Evolutionary conservation across 2,888 invertebrate genomes (phyloP), one percentile per base, ranked within the genome.

Genomic region (Corythucha ciliata): DNA sequence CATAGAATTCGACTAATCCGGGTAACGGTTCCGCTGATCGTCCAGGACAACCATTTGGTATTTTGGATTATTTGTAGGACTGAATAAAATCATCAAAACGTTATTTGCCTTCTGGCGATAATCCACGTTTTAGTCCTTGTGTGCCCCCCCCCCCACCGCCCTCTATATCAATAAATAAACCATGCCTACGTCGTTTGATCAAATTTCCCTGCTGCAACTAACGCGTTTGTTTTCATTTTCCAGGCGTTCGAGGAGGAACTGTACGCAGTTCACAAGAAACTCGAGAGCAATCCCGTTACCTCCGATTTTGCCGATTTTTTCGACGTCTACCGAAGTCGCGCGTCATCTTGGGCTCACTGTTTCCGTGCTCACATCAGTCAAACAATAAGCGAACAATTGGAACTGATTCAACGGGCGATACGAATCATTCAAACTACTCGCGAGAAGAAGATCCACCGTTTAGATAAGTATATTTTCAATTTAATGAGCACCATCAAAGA

Each of bases 161-260:
- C n/a, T n/a, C n/a, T n/a, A n/a, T n/a, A n/a, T n/a, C n/a, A n/a
- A n/a, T n/a, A n/a, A n/a, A n/a, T n/a, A n/a, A n/a, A n/a, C n/a
- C n/a, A n/a, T n/a, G n/a, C n/a, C n/a, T n/a, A n/a, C n/a, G n/a
- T n/a, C n/a, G n/a, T n/a, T n/a, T n/a, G n/a, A n/a, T n/a, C n/a
- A n/a, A n/a, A n/a, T n/a, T n/a, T n/a, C n/a, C n/a, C n/a, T n/a
- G n/a, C n/a, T n/a, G n/a, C n/a, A n/a, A n/a, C n/a, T n/a, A n/a
- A n/a, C n/a, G n/a, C n/a, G n/a, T n/a, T n/a, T n/a, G n/a, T n/a
- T n/a, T n/a, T n/a, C n/a, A n/a, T n/a, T n/a, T n/a, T n/a, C n/a
- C n/a, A n/a, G n/a, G 42, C 41, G 12, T 49, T 49, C 25, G 49
- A 49, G 42, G 49, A 49, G 18, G 49, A 49, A 40, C 20, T 49